These are phyloP conservation scores for Polypterus senegalus DNA, from an alignment of 2,113 vertebrate genomes.

Conservation along the genomic window DNA sequence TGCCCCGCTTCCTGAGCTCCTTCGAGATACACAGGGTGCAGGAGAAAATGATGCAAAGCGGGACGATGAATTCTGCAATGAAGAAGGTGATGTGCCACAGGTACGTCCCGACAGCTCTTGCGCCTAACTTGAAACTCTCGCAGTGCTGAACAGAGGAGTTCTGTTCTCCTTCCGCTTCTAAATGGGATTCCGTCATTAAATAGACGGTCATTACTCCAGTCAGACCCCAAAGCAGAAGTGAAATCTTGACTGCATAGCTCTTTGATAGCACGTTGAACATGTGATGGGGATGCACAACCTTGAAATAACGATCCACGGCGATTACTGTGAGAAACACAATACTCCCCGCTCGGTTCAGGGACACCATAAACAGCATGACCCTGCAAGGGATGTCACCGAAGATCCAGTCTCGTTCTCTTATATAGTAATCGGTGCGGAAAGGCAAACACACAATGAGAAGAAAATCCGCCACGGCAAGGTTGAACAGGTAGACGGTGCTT, in stretches of 20 bases:
- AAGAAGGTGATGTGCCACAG: slow-evolving; percentile 40
- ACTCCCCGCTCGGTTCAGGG: slow-evolving; percentile 52
- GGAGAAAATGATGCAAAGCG: slow-evolving; percentile 29
- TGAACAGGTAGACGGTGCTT: slow-evolving; percentile 53
- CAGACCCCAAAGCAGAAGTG: slow-evolving; percentile 44
- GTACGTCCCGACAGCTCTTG: slow-evolving; percentile 21
- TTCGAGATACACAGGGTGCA: slow-evolving; percentile 23
- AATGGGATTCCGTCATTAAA: slow-evolving; percentile 39
- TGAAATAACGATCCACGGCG: slow-evolving; percentile 56
- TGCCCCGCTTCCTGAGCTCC: slow-evolving; percentile 23
- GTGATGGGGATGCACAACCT: slow-evolving; percentile 48
- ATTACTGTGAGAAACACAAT: slow-evolving; percentile 54
- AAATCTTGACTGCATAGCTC: slow-evolving; percentile 34
- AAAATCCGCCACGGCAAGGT: slow-evolving; percentile 56
- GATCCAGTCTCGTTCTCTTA: slow-evolving; percentile 18
- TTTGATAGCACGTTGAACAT: slow-evolving; percentile 35
- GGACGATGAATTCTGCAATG: slow-evolving; percentile 26
- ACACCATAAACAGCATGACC: slow-evolving; percentile 51
- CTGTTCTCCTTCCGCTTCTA: too few species aligned
- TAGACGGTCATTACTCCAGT: slow-evolving; percentile 42
- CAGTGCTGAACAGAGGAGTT: slow-evolving; percentile 32
- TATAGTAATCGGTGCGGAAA: slow-evolving; percentile 30
- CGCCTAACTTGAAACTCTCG: slow-evolving; percentile 20
- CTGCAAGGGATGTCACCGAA: slow-evolving; percentile 33
- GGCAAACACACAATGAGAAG: slow-evolving; percentile 56